Conservation (phyloP, 2,888 invertebrate species). For the Caenorhabditis sulstoni region DNA sequence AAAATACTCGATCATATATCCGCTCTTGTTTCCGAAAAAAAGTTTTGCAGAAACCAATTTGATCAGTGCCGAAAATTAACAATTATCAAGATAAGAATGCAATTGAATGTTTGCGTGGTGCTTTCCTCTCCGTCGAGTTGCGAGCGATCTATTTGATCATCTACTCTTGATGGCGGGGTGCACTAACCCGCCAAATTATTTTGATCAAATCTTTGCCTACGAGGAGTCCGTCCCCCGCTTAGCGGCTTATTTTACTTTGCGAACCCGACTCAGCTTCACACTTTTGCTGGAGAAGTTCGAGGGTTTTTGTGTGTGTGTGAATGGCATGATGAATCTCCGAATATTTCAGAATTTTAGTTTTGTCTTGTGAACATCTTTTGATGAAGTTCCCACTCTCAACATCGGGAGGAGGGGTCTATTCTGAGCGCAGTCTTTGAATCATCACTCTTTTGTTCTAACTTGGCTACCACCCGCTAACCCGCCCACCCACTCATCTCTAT, state of each 20-base stretch:
- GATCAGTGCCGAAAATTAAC: constrained; percentile 44
- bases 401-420: background rate
- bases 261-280: constrained; percentile 37
- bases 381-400: too few relatives aligned
- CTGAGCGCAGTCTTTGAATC: background rate
- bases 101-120: constrained; percentile 55
- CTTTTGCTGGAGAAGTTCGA: constrained; percentile 14
- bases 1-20: background rate
- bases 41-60: constrained; percentile 15
- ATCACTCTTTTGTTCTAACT: background rate
- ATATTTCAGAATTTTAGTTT: background rate
- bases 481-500: constrained; percentile 23
- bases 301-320: background rate
- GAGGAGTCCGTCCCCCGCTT: constrained; percentile 27
- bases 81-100: constrained; percentile 55
- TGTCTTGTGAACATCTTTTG: too few relatives aligned
- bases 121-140: constrained; percentile 40
- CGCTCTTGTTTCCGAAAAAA: constrained; percentile 5
- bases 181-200: constrained; percentile 60
- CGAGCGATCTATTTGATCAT: constrained; percentile 58
- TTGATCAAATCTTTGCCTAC: constrained; percentile 45
- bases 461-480: constrained; percentile 32
- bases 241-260: constrained; percentile 41
- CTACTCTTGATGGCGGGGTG: constrained; percentile 49
- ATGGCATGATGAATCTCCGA: background rate